Evolutionary conservation across 37 sponge, comb jelly and placozoan species (phyloP), one percentile per base, ranked within the genome.

Genomic region (Hexactinellida sp.): DNA sequence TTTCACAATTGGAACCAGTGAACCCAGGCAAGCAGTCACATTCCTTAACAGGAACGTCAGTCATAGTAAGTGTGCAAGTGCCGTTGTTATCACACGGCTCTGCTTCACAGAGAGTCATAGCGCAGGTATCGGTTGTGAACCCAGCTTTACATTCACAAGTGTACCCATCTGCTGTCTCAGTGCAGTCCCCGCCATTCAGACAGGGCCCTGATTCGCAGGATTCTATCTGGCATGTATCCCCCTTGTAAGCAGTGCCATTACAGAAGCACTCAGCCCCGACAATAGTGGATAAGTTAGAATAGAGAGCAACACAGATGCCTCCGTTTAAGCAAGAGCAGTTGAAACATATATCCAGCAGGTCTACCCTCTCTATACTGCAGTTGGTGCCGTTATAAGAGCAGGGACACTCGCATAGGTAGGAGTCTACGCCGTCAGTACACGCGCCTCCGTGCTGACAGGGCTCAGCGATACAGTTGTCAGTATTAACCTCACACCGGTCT

Each of bases 381-480:
- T 85, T 36, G 19, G 30, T 38, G 13, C 91, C 90, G 54, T 84
- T 89, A 54, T 83, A 89, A 21, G 84, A 84, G 32, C 47, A 24
- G 0, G 37, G 39, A 86, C 90, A 89, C 0, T 25, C 41, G 37
- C 90, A 89, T 0, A 37, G 38, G 24, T 36, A 86, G 0, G 82
- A 55, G 38, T 37, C 36, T 24, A 63, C 9, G 3, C 87, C 87
- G 82, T 63, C 38, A 1, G 39, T 84, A 84, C 90, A 90, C 0
- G 36, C 39, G 0, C 83, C 82, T 39, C 87, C 87, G 86, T 88
- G 85, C 37, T 88, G 84, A 84, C 91, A 90, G 37, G 71, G 82
- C 0, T 32, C 52, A 0, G 38, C 54, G 38, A 39, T 23, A 51
- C 91, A 90, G 47, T 90, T 88, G 82, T 87, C 54, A 23, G 88